Percentiles rank a stretch among this genome's conserved stretches.
These are phyloP conservation scores for Brachypalpus laphriformis DNA, from an alignment of 2,888 invertebrate species.

Conservation along the genomic window DNA sequence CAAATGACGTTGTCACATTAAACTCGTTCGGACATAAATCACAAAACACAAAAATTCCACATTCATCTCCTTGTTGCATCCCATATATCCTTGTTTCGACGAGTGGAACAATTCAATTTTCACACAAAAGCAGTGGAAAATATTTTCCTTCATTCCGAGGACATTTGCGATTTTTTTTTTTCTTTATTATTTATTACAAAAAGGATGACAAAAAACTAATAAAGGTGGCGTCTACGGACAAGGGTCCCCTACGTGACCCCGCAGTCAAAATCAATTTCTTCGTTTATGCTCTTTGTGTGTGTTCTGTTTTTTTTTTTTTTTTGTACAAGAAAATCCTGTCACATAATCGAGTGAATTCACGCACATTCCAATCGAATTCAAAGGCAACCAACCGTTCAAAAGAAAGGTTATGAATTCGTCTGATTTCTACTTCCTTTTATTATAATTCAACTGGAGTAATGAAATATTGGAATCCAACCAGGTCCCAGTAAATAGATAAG, in stretches of 20 bases:
- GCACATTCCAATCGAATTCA: constrained; percentile 72
- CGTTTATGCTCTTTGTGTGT: constrained; percentile 25
- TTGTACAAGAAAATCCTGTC: constrained; percentile 40
- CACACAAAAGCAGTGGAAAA: constrained; percentile 62
- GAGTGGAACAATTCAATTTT: constrained; percentile 72
- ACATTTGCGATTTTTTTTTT: constrained; percentile 57
- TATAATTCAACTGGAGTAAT: constrained; percentile 36
- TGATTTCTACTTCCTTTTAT: constrained; percentile 47
- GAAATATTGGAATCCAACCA: constrained; percentile 62
- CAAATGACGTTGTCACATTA: constrained; percentile 66
- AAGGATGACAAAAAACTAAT: constrained; percentile 57
- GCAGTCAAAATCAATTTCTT: constrained; percentile 68
- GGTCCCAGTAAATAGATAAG: constrained; percentile 30
- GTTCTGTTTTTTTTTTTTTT: neutral
- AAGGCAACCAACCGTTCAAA: constrained; percentile 53
- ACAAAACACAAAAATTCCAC: constrained; percentile 63
- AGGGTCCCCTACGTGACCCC: constrained; percentile 64
- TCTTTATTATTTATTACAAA: constrained; percentile 62
- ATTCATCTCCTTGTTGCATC: constrained; percentile 52
- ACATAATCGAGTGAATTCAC: constrained; percentile 73
- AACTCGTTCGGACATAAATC: constrained; percentile 72
- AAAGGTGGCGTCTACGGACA: constrained; percentile 51
- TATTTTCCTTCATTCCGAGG: constrained; percentile 30
- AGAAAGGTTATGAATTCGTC: constrained; percentile 63
- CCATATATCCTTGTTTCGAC: constrained; percentile 23